Conservation (phyloP, 2,797 vertebrate species). For the Phoeniculus purpureus region DNA sequence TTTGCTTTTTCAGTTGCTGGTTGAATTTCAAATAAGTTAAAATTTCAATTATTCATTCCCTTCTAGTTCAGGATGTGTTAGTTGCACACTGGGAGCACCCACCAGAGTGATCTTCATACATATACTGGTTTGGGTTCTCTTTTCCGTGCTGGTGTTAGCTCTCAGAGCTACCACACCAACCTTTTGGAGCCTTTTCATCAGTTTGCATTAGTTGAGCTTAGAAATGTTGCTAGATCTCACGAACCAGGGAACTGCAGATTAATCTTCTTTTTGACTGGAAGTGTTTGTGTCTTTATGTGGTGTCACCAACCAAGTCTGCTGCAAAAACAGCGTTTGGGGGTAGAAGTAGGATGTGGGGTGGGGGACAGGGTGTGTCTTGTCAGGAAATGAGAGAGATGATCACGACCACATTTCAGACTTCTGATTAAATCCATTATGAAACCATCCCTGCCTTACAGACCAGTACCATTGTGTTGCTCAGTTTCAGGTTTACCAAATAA, state of each 20-base stretch:
- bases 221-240: not conserved
- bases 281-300: not conserved
- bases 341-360: not conserved
- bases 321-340: not conserved
- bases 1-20: not conserved
- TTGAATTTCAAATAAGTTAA: not conserved
- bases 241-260: not conserved
- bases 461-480: not conserved
- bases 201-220: not conserved
- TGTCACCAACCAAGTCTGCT: not conserved
- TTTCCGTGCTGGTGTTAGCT: not conserved
- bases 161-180: not conserved
- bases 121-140: not conserved
- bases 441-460: not conserved
- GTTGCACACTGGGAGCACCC: rapidly evolving
- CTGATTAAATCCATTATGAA: not conserved
- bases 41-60: not conserved
- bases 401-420: not conserved
- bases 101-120: not conserved
- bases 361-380: not conserved
- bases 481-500: not conserved
- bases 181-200: not conserved
- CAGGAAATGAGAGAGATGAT: not conserved
- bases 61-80: not conserved
- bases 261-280: not conserved